phyloP scores from a whole-genome alignment of 2,797 vertebrate species.

The Falco berigora region DNA sequence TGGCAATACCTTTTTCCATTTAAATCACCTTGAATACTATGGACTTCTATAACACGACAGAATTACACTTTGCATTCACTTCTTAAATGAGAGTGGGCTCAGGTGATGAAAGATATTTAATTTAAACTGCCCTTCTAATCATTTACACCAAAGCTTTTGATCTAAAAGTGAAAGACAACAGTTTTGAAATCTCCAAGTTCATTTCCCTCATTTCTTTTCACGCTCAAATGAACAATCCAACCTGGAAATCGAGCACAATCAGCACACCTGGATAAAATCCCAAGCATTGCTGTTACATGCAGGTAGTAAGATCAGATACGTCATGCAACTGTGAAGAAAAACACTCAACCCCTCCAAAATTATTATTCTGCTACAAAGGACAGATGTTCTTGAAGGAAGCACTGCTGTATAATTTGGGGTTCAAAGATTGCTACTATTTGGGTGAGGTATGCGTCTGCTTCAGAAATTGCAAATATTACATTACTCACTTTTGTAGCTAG shows the following conservation, averaged over 20 bases:
- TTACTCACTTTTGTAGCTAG: background rate
- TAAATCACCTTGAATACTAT: background rate
- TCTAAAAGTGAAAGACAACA: constrained; percentile 2
- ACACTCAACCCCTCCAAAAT: background rate
- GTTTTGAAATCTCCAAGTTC: background rate
- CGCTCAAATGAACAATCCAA: background rate
- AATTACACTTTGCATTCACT: background rate
- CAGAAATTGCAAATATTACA: background rate
- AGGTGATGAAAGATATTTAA: background rate
- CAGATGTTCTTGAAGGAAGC: background rate
- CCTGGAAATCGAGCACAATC: background rate
- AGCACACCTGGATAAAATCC: background rate
- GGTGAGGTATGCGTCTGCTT: background rate
- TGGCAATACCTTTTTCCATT: background rate
- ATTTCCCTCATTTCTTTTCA: background rate
- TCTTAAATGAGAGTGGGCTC: background rate
- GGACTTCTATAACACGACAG: background rate
- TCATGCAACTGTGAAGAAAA: background rate
- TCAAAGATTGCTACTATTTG: background rate
- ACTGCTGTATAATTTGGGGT: background rate
- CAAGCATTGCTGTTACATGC: background rate
- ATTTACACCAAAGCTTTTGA: constrained; percentile 1
- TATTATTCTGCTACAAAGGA: background rate
- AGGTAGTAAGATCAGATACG: background rate
- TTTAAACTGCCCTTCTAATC: background rate